A percentile compares a stretch with the other conserved stretches of the same genome.
Conservation (phyloP, 1,140 invertebrate species). For the Potamilus streckersoni region DNA sequence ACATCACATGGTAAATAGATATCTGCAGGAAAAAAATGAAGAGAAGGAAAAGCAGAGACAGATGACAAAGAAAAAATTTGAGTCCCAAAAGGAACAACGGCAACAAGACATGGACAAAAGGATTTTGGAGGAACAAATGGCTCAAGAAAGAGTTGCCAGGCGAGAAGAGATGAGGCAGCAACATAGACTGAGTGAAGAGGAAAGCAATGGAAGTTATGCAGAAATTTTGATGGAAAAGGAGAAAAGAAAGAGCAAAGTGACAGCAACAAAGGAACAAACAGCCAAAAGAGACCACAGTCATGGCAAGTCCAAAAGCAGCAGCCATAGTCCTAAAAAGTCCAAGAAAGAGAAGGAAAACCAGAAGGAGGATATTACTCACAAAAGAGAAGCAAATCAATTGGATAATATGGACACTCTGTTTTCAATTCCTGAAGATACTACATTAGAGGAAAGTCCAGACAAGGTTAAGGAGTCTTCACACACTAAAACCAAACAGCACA, state of each 20-base stretch:
- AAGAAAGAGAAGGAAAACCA: constrained; percentile 12
- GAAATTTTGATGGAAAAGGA: constrained; percentile 31
- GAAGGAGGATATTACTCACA: constrained; percentile 5
- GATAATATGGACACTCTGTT: constrained; percentile 42
- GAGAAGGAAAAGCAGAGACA: constrained; percentile 74
- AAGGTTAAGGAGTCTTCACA: constrained; percentile 62
- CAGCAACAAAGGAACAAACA: constrained; percentile 26
- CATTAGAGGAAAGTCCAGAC: constrained; percentile 35
- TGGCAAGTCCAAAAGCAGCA: constrained; percentile 20
- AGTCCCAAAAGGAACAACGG: constrained; percentile 29
- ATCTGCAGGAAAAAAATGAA: constrained; percentile 11
- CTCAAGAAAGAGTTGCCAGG: constrained; percentile 19
- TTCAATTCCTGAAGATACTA: constrained; percentile 39
- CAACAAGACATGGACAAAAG: constrained; percentile 31
- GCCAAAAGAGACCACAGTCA: constrained; percentile 31
- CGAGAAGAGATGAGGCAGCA: constrained; percentile 25
- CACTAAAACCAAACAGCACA: constrained; percentile 58
- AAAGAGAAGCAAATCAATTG: constrained; percentile 19
- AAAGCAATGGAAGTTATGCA: constrained; percentile 46
- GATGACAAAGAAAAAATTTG: constrained; percentile 11
- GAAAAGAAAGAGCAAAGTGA: constrained; percentile 28
- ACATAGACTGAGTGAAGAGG: constrained; percentile 42
- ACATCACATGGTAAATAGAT: constrained; percentile 86
- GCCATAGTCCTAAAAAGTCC: constrained; percentile 9
- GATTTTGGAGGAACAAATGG: constrained; percentile 24